These are phyloP conservation scores for Morelia viridis DNA, from an alignment of 2,797 vertebrate species.

Conservation along the genomic window DNA sequence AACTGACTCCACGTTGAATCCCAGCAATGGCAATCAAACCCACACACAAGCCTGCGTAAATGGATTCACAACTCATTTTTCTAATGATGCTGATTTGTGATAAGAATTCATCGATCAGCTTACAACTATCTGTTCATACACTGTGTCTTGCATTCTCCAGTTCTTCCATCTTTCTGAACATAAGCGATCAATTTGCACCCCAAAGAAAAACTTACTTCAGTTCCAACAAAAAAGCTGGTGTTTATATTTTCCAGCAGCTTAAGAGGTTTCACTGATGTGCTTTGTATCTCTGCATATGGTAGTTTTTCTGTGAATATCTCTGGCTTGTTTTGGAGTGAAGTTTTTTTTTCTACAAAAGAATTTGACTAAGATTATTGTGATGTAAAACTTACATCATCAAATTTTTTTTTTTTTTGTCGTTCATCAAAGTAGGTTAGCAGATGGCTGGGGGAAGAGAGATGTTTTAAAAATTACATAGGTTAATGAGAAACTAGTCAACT, in stretches of 20 bases:
- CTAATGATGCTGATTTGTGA: neutral
- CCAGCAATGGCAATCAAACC: neutral
- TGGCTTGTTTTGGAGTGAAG: constrained; percentile 23
- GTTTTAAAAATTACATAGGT: neutral
- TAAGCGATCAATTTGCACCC: neutral
- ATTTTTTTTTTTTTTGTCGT: neutral
- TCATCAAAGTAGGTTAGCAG: neutral
- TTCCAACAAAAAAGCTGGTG: constrained; percentile 83
- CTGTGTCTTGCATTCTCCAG: neutral
- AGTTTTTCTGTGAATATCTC: constrained; percentile 38
- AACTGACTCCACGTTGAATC: neutral
- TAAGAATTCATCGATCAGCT: neutral
- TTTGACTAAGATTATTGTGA: constrained; percentile 1
- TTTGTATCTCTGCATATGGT: constrained; percentile 71
- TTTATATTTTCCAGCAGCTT: constrained; percentile 75
- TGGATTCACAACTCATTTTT: neutral
- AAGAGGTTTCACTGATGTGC: constrained; percentile 68
- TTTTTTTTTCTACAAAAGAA: constrained; percentile 67
- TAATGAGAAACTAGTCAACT: neutral
- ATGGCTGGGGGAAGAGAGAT: neutral
- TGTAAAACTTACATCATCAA: constrained; percentile 10
- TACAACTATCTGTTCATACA: neutral
- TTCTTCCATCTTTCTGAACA: neutral
- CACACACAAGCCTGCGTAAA: neutral
- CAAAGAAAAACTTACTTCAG: constrained; percentile 79